Conservation (phyloP, 1,140 invertebrate genomes). For the Drosophila ercepeae region DNA sequence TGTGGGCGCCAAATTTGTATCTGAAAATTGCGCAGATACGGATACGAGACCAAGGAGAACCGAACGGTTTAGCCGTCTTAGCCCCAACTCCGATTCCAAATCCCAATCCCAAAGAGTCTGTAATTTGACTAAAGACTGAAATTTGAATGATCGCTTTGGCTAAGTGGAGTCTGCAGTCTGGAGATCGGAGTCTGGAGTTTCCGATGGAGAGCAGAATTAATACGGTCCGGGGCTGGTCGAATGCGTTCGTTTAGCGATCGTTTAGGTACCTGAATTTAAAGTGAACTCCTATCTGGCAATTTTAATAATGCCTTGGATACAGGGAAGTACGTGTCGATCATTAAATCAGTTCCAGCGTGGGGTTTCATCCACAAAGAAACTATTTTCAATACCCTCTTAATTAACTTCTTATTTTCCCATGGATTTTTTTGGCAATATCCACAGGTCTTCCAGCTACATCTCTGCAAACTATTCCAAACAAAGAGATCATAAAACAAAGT, state of each 20-base stretch:
- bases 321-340: constrained; percentile 3
- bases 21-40: constrained; percentile 64
- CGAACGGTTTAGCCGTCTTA: constrained; percentile 10
- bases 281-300: not conserved
- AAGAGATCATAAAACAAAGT: constrained; percentile 28
- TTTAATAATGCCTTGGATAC: constrained; percentile 1
- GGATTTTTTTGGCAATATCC: not conserved
- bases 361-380: not conserved
- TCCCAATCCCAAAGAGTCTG: constrained; percentile 51
- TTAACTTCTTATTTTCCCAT: not conserved
- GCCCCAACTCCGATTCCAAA: constrained; percentile 4
- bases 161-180: constrained; percentile 37
- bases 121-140: constrained; percentile 74
- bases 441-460: not conserved
- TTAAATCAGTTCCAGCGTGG: not conserved
- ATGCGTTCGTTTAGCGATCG: constrained; percentile 50
- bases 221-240: constrained; percentile 42
- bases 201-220: constrained; percentile 37
- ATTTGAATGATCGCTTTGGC: constrained; percentile 60
- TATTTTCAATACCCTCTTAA: not conserved
- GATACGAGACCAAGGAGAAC: constrained; percentile 10
- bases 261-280: constrained; percentile 29
- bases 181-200: not conserved
- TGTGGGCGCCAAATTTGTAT: constrained; percentile 74
- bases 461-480: not conserved